A percentile compares a stretch with the other conserved stretches of the same genome.
Conservation (phyloP, 2,113 vertebrate genomes). For the Aegypius monachus region DNA sequence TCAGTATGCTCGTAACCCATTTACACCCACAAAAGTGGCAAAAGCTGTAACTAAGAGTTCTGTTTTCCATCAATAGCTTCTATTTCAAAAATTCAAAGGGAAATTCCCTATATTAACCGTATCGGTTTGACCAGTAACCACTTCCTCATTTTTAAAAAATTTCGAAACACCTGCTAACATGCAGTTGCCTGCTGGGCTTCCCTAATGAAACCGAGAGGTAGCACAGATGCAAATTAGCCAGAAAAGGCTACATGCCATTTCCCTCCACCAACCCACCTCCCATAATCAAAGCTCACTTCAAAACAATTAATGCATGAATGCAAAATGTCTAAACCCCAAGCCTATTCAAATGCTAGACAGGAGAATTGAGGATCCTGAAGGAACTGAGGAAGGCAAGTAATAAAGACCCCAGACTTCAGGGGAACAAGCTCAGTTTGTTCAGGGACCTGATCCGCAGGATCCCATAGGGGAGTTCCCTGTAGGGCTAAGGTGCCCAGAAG, state of each 20-base stretch:
- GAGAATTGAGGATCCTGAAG: not conserved
- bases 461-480: not conserved
- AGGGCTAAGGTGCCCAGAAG: not conserved
- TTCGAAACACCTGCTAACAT: not conserved
- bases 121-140: not conserved
- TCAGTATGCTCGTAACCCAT: not conserved
- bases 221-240: not conserved
- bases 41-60: not conserved
- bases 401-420: not conserved
- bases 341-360: not conserved
- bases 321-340: not conserved
- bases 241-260: not conserved
- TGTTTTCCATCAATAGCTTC: not conserved
- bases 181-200: not conserved
- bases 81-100: not conserved
- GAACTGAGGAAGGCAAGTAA: not conserved
- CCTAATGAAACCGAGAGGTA: not conserved
- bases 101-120: not conserved
- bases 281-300: not conserved
- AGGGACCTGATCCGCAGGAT: not conserved
- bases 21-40: not conserved
- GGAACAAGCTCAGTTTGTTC: not conserved
- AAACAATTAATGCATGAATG: not conserved
- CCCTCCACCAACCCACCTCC: not conserved
- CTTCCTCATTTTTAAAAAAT: not conserved